Percentiles rank a stretch among this genome's conserved stretches.
Conservation (phyloP, 2,888 invertebrate species). For the Prosapia bicincta region DNA sequence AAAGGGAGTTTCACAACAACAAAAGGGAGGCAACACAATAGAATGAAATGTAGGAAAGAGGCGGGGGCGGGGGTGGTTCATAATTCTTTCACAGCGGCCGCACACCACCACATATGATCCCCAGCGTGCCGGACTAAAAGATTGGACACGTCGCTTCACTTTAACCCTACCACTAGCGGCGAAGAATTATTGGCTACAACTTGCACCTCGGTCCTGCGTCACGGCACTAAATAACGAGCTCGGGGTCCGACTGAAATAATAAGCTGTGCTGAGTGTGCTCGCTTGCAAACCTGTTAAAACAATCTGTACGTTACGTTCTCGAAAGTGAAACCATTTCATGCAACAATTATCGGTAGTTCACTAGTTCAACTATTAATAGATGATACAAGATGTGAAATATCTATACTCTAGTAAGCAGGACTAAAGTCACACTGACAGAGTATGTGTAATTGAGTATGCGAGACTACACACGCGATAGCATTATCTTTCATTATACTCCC, state of each 20-base stretch:
- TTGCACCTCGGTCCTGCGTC: neutral
- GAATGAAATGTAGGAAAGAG: constrained; percentile 13
- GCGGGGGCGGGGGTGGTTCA: constrained; percentile 12
- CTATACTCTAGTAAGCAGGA: no score
- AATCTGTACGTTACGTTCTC: no score
- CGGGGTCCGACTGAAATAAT: neutral
- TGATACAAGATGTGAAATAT: no score
- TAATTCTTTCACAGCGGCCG: constrained; percentile 22
- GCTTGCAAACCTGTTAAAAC: no score
- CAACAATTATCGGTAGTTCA: no score
- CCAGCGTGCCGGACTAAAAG: constrained; percentile 3
- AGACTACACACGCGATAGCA: no score
- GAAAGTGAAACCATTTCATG: no score
- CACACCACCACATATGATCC: constrained; percentile 8
- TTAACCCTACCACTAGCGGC: constrained; percentile 1
- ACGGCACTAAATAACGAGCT: neutral
- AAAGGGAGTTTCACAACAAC: neutral
- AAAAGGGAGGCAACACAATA: constrained; percentile 17
- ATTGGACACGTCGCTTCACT: neutral
- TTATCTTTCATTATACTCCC: no score
- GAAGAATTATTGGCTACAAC: constrained; percentile 7
- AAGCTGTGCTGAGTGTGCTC: no score
- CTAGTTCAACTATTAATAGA: no score
- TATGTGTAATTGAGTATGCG: no score
- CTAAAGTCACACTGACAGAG: no score